Evolutionary conservation across 2,113 vertebrate species (phyloP).

Genomic region (Arothron firmamentum): DNA sequence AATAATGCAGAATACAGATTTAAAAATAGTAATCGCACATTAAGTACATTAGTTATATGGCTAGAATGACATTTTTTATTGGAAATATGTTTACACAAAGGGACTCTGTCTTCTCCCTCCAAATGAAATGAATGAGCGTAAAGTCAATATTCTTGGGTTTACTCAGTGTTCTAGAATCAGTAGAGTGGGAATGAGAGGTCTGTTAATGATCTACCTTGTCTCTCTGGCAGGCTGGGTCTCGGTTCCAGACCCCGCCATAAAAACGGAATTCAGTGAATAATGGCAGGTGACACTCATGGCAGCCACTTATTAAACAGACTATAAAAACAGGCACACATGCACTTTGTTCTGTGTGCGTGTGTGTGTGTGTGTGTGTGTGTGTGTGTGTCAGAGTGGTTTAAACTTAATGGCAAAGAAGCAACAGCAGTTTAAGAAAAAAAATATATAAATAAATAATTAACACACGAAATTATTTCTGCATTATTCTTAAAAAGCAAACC

Average conservation of each 20-base stretch:
- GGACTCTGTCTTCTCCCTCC: background rate
- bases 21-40: too few relatives aligned
- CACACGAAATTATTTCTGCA: background rate
- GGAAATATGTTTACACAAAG: background rate
- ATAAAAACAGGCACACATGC: background rate
- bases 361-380: too few relatives aligned
- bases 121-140: background rate
- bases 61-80: too few relatives aligned
- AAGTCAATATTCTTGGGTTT: background rate
- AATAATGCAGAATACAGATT: too few relatives aligned
- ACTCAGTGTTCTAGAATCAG: background rate
- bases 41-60: too few relatives aligned
- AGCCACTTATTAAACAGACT: constrained; percentile 9
- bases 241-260: background rate
- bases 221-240: background rate
- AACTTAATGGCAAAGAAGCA: too few relatives aligned
- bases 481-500: background rate
- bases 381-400: background rate
- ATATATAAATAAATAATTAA: constrained; percentile 9
- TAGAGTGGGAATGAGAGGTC: background rate
- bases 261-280: background rate
- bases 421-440: background rate
- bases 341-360: background rate
- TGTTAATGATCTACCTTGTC: background rate
- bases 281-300: background rate